Conservation (phyloP, 2,888 invertebrate genomes). For the Lasioglossum villosulum region DNA sequence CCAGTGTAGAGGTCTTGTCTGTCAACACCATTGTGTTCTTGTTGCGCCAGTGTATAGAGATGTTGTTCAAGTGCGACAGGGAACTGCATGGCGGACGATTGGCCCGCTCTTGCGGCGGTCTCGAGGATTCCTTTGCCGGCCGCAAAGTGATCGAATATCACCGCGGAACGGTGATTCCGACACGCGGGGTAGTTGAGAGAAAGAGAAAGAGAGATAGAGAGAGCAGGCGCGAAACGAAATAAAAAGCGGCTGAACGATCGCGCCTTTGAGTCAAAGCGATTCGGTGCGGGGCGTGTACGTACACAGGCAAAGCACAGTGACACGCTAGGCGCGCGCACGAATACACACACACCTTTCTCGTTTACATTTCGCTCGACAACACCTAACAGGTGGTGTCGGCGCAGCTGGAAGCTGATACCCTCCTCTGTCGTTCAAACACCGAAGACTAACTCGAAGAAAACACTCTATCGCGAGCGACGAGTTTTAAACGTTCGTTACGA, state of each 20-base stretch:
- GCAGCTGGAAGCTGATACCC: conserved; percentile 47
- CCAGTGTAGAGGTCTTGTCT: background rate
- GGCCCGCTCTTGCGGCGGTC: background rate
- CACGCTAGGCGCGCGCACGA: background rate
- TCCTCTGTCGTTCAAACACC: conserved; percentile 36
- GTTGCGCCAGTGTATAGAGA: background rate
- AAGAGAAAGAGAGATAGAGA: background rate
- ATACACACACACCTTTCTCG: conserved; percentile 39
- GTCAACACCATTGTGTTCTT: background rate
- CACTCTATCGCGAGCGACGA: conserved; percentile 38
- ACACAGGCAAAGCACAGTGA: background rate
- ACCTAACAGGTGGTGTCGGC: conserved; percentile 64
- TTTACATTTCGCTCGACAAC: conserved; percentile 65
- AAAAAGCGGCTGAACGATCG: conserved; percentile 34
- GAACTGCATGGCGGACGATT: background rate
- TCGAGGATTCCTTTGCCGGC: background rate
- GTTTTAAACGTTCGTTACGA: conserved; percentile 37
- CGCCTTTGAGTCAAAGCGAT: conserved; percentile 36
- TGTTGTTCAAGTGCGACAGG: background rate
- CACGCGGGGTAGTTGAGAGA: background rate
- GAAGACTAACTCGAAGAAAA: conserved; percentile 27
- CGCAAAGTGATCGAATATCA: background rate
- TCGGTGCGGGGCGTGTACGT: background rate
- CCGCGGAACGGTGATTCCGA: background rate
- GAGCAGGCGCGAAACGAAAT: background rate